Evolutionary conservation across 2,797 vertebrate species (phyloP), one percentile per base, ranked within the genome.

Genomic region (Schizothorax lantsangensis): DNA sequence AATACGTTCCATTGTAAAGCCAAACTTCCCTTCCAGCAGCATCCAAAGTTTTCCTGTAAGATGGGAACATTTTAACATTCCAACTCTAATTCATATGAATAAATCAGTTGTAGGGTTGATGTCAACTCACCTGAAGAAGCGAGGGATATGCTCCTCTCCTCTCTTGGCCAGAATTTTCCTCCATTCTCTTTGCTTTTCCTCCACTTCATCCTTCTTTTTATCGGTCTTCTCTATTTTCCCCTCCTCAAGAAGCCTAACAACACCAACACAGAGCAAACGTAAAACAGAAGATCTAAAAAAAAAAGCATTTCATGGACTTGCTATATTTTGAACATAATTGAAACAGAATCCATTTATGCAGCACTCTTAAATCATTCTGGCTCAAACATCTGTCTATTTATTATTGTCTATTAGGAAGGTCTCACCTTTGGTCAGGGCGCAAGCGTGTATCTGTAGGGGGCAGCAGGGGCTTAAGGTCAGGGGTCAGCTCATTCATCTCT

Each of bases 371-470:
- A 81, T 43, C 1, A 8, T 62, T 43, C 47, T 26, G 66, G 14
- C 47, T 26, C 30, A 9, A 69, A 49, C 21, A 5, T 38, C 33
- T 6, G 17, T 73, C 14, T 21, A n/a, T 45, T 6, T 2, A 64
- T 62, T n/a, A 30, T 2, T 11, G 36, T 30, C 77, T 64, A 33
- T 30, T 30, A 40, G 43, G 1, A 49, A 2, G n/a, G 23, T 12
- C 90, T 88, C 3, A 97, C 98, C 97, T 95, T 90, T 99, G 98
- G 94, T 99, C 98, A 0, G 97, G 97, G 9, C 98, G 96, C 79
- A 98, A 93, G 14, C 98, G 95, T 0, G 95, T 96, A 94, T 98
- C 97, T 0, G 97, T 97, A n/a, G 96, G 95, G 5, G 97, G 97
- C 90, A 99, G 95, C 0, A 97, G 91, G 47, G 95, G 89, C 81